Evolutionary conservation across 1,140 invertebrate genomes (phyloP), one percentile per base, ranked within the genome.

Genomic region (Drosophila tropicalis): DNA sequence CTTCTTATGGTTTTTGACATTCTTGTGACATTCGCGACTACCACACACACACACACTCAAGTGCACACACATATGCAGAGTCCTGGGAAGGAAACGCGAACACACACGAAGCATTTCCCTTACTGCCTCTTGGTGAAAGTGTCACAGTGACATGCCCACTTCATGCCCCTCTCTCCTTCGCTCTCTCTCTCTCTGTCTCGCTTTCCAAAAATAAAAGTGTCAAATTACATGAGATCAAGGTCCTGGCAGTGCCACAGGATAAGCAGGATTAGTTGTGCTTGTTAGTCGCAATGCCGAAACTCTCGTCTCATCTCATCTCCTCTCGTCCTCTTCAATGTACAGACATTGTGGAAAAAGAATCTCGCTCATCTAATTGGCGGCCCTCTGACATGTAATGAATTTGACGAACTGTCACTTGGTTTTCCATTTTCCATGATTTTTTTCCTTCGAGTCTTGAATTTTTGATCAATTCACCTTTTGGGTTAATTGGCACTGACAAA

Each of bases 401-500:
- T 67, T 89, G 84, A 87, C 72, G 65, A 70, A 77, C 84, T 89
- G 83, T 89, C 83, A 82, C 32, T 63, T 47, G 12, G 6, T 22
- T 29, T 1, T 12, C 29, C 55, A 29, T 55, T 76, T 66, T 44
- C 10, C 10, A 36, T 12, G 34, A 36, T 10, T 36, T 39, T 39
- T 39, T 39, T 13, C 12, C n/a, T 29, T 29, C 29, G 6, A 29
- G 36, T 55, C 34, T 55, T 69, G 39, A 65, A 66, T 70, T 76
- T 70, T 77, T 56, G 57, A 47, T 47, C 58, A 56, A 56, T 58
- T 58, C 5, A n/a, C 39, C 39, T 22, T 19, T 36, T 61, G 47
- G 72, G 70, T 87, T 86, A 89, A 87, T 89, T 87, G 83, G 76
- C 84, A 83, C 58, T 89, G 83, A 87, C 83, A 87, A 70, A 87